Percentiles rank a stretch among this genome's conserved stretches.
Evolutionary conservation across 2,888 invertebrate species (phyloP).

Genomic region (Melieria omissa): DNA sequence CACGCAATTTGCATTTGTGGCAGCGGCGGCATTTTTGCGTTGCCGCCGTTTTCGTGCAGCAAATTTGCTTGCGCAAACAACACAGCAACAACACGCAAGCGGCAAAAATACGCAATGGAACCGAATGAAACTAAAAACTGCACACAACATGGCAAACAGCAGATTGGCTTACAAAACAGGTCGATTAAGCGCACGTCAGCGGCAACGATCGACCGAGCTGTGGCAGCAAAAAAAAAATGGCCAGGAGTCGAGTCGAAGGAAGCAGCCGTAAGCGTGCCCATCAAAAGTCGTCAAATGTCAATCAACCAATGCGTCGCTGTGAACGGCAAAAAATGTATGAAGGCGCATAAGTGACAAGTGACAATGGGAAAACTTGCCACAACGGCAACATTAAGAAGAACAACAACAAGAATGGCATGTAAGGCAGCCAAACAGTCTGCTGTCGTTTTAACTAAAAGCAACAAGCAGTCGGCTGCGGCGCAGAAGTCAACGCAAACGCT

Average conservation of each 20-base stretch:
- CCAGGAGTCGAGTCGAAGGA: background rate
- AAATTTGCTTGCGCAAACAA: conserved; percentile 45
- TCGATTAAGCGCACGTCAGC: background rate
- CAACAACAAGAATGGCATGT: conserved; percentile 8
- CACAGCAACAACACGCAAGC: too few species aligned
- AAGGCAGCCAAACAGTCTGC: conserved; percentile 35
- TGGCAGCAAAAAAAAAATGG: background rate
- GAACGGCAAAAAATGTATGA: conserved; percentile 19
- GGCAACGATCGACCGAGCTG: background rate
- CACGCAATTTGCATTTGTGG: background rate
- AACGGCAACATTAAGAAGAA: conserved; percentile 15
- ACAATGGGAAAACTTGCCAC: conserved; percentile 24
- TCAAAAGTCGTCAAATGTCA: conserved; percentile 57
- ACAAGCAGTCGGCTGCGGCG: too few species aligned
- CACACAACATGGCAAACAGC: background rate
- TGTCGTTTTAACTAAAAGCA: background rate
- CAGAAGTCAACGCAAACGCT: too few species aligned
- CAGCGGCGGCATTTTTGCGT: too few species aligned
- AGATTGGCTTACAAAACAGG: background rate
- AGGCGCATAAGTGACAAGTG: conserved; percentile 28
- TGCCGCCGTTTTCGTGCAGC: conserved; percentile 39
- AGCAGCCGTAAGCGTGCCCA: conserved; percentile 49
- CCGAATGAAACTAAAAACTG: too few species aligned
- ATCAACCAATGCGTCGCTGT: conserved; percentile 45
- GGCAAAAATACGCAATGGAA: background rate